Evolutionary conservation across 2,113 vertebrate genomes (phyloP).

Genomic region (Haplochromis burtoni): DNA sequence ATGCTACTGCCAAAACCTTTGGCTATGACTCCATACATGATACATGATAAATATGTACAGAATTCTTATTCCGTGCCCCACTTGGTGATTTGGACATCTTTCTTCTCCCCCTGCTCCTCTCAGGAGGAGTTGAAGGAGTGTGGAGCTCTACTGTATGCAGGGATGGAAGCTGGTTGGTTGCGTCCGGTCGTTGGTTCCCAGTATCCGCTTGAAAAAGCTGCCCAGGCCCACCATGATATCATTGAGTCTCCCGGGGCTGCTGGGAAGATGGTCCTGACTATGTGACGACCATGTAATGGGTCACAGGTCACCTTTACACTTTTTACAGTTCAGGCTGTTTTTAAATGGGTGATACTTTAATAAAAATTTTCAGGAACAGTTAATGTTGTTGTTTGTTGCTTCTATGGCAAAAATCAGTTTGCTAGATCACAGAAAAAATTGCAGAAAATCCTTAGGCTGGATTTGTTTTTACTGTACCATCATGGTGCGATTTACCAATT

Average conservation of each 20-base stretch:
- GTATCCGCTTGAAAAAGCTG: constrained; percentile 35
- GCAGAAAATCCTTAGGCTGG: neutral
- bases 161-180: constrained; percentile 57
- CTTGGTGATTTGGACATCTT: neutral
- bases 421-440: neutral
- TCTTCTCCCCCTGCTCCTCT: neutral
- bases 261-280: constrained; percentile 54
- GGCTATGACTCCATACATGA: neutral
- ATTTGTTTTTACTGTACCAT: accelerated
- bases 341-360: neutral
- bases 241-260: constrained; percentile 45
- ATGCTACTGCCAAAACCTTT: neutral
- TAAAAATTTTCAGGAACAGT: neutral
- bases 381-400: neutral
- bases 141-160: constrained; percentile 25
- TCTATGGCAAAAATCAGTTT: neutral
- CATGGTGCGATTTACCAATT: neutral
- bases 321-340: neutral
- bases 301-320: neutral
- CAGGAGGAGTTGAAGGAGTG: constrained; percentile 52
- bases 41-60: neutral
- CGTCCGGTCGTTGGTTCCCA: constrained; percentile 19
- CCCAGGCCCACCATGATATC: constrained; percentile 57
- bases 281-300: neutral
- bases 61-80: neutral